Evolutionary conservation across 2,113 vertebrate species (phyloP).

Genomic region (Phrynocephalus versicolor): DNA sequence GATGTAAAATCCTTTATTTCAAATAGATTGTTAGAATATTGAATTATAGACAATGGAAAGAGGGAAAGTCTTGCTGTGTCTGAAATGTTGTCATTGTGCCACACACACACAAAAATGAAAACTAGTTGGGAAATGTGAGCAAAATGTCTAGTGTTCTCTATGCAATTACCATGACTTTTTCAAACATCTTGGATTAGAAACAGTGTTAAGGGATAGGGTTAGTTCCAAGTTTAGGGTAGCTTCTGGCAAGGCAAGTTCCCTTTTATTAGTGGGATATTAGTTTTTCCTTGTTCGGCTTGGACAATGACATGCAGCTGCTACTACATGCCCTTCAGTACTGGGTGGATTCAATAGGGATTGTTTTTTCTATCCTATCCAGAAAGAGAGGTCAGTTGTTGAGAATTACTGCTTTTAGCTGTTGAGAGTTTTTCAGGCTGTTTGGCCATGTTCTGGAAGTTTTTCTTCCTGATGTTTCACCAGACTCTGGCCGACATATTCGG

Average conservation of each 20-base stretch:
- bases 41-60: neutral
- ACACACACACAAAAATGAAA: neutral
- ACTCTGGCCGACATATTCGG: no score
- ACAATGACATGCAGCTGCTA: neutral
- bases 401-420: neutral
- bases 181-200: neutral
- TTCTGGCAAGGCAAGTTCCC: neutral
- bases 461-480: no score
- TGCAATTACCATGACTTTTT: neutral
- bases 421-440: no score
- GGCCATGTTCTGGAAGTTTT: no score
- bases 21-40: neutral
- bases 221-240: neutral
- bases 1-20: neutral
- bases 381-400: neutral
- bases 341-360: neutral
- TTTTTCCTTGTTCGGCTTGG: neutral
- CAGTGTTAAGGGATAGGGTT: neutral
- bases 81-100: neutral
- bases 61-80: neutral
- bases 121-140: neutral
- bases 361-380: no score
- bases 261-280: neutral
- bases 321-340: neutral
- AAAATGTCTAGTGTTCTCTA: neutral